Base-by-base conservation (phyloP, 2,888 invertebrate genomes). In the Conops quadrifasciatus region DNA sequence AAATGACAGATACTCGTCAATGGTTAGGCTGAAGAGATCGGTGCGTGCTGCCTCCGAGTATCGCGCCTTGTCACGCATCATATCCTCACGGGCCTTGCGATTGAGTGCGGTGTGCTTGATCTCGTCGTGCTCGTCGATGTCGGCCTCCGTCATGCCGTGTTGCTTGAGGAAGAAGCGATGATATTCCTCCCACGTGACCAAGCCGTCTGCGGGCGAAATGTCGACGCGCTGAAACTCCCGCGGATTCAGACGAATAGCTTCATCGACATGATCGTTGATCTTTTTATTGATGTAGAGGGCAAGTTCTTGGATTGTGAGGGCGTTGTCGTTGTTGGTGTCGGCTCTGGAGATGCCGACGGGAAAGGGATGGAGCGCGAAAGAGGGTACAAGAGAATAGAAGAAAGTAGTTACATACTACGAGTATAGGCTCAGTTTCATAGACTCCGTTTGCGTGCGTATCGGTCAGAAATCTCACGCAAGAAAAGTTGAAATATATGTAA, bases 131-230 rank as follows among this genome's bases (percentile, higher is more conserved):
- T 89, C 88, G 69, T 87, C 83, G 2, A 92, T 90, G 75, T 91
- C 91, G 51, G 89, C 88, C 72, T 89, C 88, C 28, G 89, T 88
- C 73, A 92, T 88, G 24, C 93, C 92, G 74, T 91, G 89, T 45
- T 91, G 90, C 72, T 90, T 87, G 64, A 94, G 83, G 81, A 93
- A 94, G 82, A 91, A 91, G 0, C 89, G 87, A 81, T 93, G 92
- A 80, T 94, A 94, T 81, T 94, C 94, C 72, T 91, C 90, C 94
- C 94, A 94, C 0, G 91, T 90, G 51, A 94, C 88, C 63, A 85
- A 75, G 2, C 86, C 86, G 80, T 93, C 91, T 73, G 88, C 87
- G 0, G 92, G 92, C 80, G 89, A 87, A 60, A 87, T 88, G 78
- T 93, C 92, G 58, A 92, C 90, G 51, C 88, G 85, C 24, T 89